Base-by-base conservation (phyloP, 2,797 vertebrate species). In the Alauda arvensis region DNA sequence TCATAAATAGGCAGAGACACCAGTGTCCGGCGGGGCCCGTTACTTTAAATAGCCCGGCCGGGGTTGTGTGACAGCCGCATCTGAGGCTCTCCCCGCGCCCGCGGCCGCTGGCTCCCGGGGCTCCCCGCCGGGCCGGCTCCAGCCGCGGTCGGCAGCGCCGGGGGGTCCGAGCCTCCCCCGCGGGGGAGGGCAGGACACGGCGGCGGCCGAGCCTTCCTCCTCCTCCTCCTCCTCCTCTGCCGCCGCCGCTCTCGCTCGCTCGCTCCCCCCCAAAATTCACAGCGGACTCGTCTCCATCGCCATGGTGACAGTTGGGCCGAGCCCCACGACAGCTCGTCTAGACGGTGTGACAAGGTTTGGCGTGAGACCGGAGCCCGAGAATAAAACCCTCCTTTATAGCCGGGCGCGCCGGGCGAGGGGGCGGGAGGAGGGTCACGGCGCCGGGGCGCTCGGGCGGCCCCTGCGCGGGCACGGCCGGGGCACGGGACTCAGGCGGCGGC, bases 11-110 rank as follows among this genome's bases (percentile, higher is more conserved):
- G 97, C 97, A 95, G 97, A 95, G 96, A 97, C 97, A 97, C 74
- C 75, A 97, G 71, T 97, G 96, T 97, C 97, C 97, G 95, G 94
- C 97, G 96, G 95, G 97, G 96, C 96, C 91, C 77, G 96, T 96
- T 95, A 97, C 98, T 98, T 98, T 98, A 98, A 98, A 98, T 98
- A 98, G 98, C 97, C 96, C 96, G 89, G 96, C 96, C 96, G 95
- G 97, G 94, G 96, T 97, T 97, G 97, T 88, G 92, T 89, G 87
- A 93, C 92, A 91, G 87, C 79, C 78, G 87, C 92, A 90, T 90
- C 92, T 90, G 90, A 85, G 61, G 85, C 92, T 89, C 87, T 51
- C 65, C 68, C 85, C 78, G 67, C 62, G 55, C 25, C 88, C 83
- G 87, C 63, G 91, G 79, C 92, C 83, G 68, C 83, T 48, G 87